Evolutionary conservation across 2,888 invertebrate species (phyloP), one percentile per base, ranked within the genome.

Genomic region (Apocheima hispidaria): DNA sequence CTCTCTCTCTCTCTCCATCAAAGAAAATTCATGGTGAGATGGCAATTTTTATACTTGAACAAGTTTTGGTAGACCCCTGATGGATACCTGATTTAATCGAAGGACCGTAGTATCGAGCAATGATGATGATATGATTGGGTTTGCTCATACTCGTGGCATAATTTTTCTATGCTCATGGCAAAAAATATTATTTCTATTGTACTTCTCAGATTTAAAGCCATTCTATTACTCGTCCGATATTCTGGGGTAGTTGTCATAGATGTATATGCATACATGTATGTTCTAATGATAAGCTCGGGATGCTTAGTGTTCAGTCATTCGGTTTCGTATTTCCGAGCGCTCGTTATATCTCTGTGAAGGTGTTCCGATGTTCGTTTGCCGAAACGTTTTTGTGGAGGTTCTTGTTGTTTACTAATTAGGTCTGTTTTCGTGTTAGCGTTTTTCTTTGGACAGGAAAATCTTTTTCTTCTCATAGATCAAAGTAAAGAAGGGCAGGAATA

Each of bases 361-460:
- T 46, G 30, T 38, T 26, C 10, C 36, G 6, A 49, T 21, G 30
- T 14, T 14, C 14, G 23, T 30, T 35, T 36, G 4, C 35, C 6
- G 16, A 35, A 49, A 50, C 21, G 50, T 50, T 50, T 50, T 51
- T 40, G 16, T 18, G 18, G 20, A 30, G 30, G 40, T 20, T 28
- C 18, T 40, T 40, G 51, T 51, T 51, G 41, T 40, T 40, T 30
- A 40, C 51, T 51, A 40, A 51, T 40, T 51, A 51, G 51, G 20
- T 16, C 16, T 30, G 41, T 51, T 30, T 40, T 51, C 9, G 28
- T 40, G 51, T 51, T 51, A 40, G n/a, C 38, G 38, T 51, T 40
- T 51, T 51, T 40, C 16, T 20, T 28, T 4, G 7, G 18, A 4
- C 1, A 14, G 10, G 26, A 26, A 26, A 33, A 49, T 12, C 14